Percentiles rank a stretch among this genome's conserved stretches.
Conservation (phyloP, 2,797 vertebrate genomes). For the Notamacropus eugenii region DNA sequence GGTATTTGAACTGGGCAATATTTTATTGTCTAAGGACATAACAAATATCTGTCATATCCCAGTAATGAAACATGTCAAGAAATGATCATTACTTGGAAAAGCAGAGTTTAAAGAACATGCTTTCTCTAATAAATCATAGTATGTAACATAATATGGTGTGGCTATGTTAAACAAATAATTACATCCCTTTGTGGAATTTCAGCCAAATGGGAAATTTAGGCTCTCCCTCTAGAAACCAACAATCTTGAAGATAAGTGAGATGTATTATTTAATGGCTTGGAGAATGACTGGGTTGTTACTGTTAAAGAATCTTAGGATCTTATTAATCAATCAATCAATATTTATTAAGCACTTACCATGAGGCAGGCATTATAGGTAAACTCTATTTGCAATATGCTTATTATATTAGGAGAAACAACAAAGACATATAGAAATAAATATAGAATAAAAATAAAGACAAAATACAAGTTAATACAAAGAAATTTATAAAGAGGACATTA, state of each 20-base stretch:
- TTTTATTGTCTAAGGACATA: constrained; percentile 79
- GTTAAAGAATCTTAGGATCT: neutral
- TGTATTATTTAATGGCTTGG: neutral
- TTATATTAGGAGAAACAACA: neutral
- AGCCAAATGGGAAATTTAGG: constrained; percentile 46
- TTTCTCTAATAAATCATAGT: constrained; percentile 79
- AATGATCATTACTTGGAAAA: constrained; percentile 70
- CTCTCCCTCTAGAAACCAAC: neutral
- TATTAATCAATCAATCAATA: neutral
- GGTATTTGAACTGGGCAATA: constrained; percentile 71
- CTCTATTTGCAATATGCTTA: neutral
- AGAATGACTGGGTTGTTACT: neutral
- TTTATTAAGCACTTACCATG: neutral
- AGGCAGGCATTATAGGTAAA: neutral
- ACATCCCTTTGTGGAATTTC: constrained; percentile 53
- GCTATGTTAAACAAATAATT: constrained; percentile 67
- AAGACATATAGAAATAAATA: neutral
- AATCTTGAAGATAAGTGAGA: neutral
- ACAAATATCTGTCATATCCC: constrained; percentile 76
- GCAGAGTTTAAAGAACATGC: constrained; percentile 66
- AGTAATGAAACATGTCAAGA: constrained; percentile 76
- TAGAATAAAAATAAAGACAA: neutral
- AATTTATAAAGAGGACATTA: neutral
- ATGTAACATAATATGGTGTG: constrained; percentile 67
- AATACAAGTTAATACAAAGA: neutral